A percentile compares a stretch with the other conserved stretches of the same genome.
Conservation (phyloP, 2,888 invertebrate species). For the Tetragonisca angustula region DNA sequence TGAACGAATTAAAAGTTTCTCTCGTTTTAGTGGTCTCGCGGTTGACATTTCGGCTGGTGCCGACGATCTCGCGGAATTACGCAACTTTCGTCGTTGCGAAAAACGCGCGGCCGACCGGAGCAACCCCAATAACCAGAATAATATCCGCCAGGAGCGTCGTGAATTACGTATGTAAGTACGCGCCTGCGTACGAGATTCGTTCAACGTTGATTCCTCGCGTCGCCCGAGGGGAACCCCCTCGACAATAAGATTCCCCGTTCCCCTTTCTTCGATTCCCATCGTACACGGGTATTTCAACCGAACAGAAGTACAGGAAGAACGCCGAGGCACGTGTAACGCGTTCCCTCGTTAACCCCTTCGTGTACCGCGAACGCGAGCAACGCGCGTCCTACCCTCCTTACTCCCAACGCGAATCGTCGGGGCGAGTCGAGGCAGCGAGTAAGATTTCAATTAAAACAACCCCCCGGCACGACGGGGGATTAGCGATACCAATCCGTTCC, state of each 20-base stretch:
- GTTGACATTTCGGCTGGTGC: slow-evolving; percentile 81
- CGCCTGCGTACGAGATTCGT: slow-evolving; percentile 14
- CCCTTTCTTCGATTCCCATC: background rate
- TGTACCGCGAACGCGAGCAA: slow-evolving; percentile 38
- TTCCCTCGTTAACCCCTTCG: slow-evolving; percentile 66
- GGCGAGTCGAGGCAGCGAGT: slow-evolving; percentile 72
- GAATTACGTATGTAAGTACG: slow-evolving; percentile 68
- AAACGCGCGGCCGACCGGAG: slow-evolving; percentile 47
- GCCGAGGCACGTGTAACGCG: slow-evolving; percentile 63
- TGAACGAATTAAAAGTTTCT: slow-evolving; percentile 84
- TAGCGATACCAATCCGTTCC: slow-evolving; percentile 83
- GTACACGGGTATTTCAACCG: background rate
- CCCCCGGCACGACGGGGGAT: slow-evolving; percentile 80
- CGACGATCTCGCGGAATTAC: slow-evolving; percentile 77
- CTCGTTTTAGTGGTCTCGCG: slow-evolving; percentile 80
- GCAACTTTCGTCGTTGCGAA: slow-evolving; percentile 80
- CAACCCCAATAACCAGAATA: slow-evolving; percentile 3
- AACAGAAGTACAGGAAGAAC: slow-evolving; percentile 3
- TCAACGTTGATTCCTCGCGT: background rate
- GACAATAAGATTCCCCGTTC: background rate
- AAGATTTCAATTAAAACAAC: slow-evolving; percentile 84
- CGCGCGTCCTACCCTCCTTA: slow-evolving; percentile 55
- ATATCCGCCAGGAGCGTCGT: slow-evolving; percentile 61
- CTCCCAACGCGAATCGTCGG: slow-evolving; percentile 35
- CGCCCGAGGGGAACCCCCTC: background rate